Percentiles rank a stretch among this genome's conserved stretches.
Conservation (phyloP, 1,140 invertebrate species). For the Myzus persicae region DNA sequence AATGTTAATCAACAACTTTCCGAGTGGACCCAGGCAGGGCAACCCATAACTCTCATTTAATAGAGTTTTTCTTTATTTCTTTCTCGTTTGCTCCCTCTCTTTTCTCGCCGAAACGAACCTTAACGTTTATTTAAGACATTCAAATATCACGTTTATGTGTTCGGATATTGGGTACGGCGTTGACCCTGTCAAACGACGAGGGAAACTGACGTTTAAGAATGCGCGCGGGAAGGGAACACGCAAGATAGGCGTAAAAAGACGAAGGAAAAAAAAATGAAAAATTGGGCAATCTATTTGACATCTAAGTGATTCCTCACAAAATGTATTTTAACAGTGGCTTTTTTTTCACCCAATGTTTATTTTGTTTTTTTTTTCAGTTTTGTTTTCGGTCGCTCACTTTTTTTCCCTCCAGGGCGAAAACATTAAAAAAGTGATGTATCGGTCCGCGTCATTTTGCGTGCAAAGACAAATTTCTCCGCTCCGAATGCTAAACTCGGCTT, state of each 20-base stretch:
- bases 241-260: neutral
- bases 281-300: conserved; percentile 56
- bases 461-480: conserved; percentile 45
- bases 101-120: neutral
- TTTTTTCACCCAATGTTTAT: conserved; percentile 40
- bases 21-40: too few relatives aligned
- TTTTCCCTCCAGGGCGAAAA: neutral
- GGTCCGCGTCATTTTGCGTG: conserved; percentile 40
- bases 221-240: neutral
- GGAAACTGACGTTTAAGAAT: conserved; percentile 29
- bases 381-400: conserved; percentile 33
- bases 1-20: conserved; percentile 25
- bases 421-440: conserved; percentile 58
- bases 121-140: conserved; percentile 31
- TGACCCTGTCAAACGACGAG: conserved; percentile 12
- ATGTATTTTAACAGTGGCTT: conserved; percentile 53
- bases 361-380: conserved; percentile 17
- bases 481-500: conserved; percentile 45
- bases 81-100: neutral
- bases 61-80: conserved; percentile 41
- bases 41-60: neutral
- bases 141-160: conserved; percentile 1
- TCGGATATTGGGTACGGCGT: conserved; percentile 22
- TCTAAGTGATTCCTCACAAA: conserved; percentile 50
- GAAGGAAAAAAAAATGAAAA: conserved; percentile 46